Conservation (phyloP, 2,113 vertebrate genomes). For the Amazona guildingii region DNA sequence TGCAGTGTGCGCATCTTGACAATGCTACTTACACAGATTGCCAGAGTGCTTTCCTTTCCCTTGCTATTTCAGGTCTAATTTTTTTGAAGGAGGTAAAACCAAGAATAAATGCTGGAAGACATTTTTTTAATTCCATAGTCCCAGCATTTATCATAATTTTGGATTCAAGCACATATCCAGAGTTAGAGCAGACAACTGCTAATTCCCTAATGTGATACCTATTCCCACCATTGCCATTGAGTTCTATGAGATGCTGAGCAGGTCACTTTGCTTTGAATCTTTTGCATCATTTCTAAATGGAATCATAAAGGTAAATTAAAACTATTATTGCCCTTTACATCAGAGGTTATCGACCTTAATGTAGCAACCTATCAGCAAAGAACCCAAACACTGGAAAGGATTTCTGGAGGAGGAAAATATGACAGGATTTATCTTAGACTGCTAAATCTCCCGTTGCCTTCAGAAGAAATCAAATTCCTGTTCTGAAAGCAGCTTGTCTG, state of each 20-base stretch:
- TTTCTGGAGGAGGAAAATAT: background rate
- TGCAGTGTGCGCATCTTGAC: background rate
- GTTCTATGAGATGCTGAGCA: background rate
- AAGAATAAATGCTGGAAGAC: background rate
- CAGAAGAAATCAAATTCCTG: background rate
- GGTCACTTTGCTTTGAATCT: background rate
- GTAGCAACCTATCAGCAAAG: background rate
- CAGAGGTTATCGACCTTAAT: background rate
- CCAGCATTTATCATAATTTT: background rate
- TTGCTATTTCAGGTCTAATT: background rate
- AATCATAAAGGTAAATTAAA: background rate
- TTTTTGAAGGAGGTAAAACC: background rate
- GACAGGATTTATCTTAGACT: background rate
- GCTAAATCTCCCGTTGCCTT: background rate
- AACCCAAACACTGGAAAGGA: background rate
- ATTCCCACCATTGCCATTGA: background rate
- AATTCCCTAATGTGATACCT: background rate
- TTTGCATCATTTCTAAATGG: background rate
- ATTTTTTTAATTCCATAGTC: background rate
- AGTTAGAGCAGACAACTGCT: background rate
- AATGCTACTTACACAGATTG: background rate
- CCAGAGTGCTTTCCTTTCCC: background rate
- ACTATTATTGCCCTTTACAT: background rate
- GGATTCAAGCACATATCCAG: background rate
- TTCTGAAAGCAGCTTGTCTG: background rate